Percentiles rank a stretch among this genome's conserved stretches.
Conservation (phyloP, 2,113 vertebrate species). For the Spea bombifrons region DNA sequence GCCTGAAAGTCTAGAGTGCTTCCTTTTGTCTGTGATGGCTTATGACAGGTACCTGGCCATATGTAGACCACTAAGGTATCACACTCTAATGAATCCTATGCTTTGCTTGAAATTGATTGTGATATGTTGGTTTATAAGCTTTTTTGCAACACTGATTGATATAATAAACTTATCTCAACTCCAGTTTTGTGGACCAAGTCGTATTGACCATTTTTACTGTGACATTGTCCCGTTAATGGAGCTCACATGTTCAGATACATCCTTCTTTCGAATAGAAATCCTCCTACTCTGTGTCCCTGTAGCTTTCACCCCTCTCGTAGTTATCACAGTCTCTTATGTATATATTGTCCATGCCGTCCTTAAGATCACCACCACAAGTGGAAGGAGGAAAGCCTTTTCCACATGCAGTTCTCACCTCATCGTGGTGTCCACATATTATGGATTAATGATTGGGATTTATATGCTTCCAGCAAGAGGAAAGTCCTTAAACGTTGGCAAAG, state of each 20-base stretch:
- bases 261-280: background rate
- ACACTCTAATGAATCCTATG: no score
- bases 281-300: background rate
- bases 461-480: no score
- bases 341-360: background rate
- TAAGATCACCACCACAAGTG: background rate
- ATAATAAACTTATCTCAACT: background rate
- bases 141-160: background rate
- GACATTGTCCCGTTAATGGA: background rate
- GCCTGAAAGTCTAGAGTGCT: background rate
- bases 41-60: constrained; percentile 33
- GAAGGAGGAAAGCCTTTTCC: constrained; percentile 1
- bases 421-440: no score
- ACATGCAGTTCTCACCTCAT: background rate
- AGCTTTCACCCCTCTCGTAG: background rate
- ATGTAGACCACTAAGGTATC: background rate
- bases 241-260: constrained; percentile 5
- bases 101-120: no score
- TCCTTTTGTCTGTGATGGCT: constrained; percentile 26
- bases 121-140: no score
- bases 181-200: background rate
- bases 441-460: no score
- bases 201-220: constrained; percentile 1
- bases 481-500: no score
- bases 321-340: constrained; percentile 3